phyloP scores from a whole-genome alignment of 2,113 vertebrate species.

The Conger conger region DNA sequence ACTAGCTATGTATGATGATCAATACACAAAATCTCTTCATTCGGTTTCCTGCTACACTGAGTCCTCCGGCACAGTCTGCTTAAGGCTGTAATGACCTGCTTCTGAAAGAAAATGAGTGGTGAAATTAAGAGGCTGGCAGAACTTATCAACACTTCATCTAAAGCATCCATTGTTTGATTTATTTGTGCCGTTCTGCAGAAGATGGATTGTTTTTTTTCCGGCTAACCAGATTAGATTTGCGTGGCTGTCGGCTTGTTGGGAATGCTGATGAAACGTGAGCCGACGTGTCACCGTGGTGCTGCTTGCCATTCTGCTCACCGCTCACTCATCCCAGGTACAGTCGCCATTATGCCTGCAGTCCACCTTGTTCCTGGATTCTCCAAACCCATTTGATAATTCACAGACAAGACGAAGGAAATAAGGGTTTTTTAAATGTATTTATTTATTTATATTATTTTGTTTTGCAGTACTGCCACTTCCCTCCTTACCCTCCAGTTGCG shows the following conservation, averaged over 20 bases:
- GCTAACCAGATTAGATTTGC: not conserved
- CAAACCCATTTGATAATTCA: not conserved
- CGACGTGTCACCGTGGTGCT: not conserved
- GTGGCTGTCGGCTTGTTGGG: not conserved
- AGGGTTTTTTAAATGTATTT: not conserved
- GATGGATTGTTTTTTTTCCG: not conserved
- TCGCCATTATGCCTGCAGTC: no score
- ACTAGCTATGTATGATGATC: no score
- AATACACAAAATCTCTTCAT: no score
- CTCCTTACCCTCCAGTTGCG: not conserved
- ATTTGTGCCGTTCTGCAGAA: not conserved
- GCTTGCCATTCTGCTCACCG: not conserved
- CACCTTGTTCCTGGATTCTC: not conserved
- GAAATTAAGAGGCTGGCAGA: no score
- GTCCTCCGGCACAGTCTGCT: no score
- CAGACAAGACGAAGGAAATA: not conserved
- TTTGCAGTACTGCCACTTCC: no score
- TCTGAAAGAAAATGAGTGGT: no score
- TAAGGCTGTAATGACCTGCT: no score
- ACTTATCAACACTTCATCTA: no score
- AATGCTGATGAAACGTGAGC: not conserved
- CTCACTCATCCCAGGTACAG: no score
- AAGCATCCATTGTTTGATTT: not conserved
- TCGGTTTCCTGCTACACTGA: no score
- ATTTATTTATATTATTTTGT: no score